phyloP scores from a whole-genome alignment of 2,113 vertebrate species.

The Lanius ludovicianus region DNA sequence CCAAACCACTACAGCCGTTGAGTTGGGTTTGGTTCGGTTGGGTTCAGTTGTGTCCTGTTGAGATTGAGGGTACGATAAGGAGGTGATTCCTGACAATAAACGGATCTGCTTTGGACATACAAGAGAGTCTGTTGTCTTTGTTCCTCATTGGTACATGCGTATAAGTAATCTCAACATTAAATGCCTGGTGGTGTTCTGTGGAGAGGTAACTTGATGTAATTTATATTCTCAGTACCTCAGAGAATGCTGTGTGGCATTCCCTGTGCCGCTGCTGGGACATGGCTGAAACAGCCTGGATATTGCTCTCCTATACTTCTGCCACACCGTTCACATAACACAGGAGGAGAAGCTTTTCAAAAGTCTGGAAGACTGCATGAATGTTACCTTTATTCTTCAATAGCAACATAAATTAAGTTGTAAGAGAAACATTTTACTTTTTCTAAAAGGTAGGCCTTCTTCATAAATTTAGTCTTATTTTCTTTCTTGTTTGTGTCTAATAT shows the following conservation, averaged over 20 bases:
- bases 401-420: background rate
- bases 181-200: background rate
- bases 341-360: background rate
- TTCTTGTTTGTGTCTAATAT: background rate
- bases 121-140: too few relatives aligned
- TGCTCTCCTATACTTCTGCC: background rate
- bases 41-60: too few relatives aligned
- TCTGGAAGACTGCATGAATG: background rate
- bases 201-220: background rate
- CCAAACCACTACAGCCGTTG: too few relatives aligned
- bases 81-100: too few relatives aligned
- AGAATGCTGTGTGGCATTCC: background rate
- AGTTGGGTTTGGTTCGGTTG: too few relatives aligned
- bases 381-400: background rate
- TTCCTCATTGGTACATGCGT: too few relatives aligned
- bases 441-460: background rate
- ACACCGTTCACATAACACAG: background rate
- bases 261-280: background rate
- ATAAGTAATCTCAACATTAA: background rate
- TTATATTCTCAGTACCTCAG: background rate
- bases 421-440: background rate
- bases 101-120: too few relatives aligned
- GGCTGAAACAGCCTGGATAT: background rate
- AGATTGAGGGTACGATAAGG: too few relatives aligned
- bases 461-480: background rate